Evolutionary conservation across 2,888 invertebrate species (phyloP).

Genomic region (Tiliacea aurago): DNA sequence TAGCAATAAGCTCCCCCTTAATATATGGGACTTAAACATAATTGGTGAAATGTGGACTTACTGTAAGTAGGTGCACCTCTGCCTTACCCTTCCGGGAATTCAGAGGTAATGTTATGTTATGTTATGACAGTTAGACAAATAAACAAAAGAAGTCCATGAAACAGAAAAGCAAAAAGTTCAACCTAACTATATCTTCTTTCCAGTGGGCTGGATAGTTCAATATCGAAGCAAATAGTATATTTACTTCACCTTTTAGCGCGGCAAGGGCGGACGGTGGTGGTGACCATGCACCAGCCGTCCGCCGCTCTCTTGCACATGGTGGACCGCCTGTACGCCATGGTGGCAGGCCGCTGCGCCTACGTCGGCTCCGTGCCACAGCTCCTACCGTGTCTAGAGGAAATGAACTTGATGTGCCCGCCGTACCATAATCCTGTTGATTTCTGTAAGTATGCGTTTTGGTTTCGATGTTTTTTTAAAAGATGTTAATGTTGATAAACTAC

Average conservation of each 20-base stretch:
- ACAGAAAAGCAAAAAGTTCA: conserved; percentile 23
- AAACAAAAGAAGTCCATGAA: background rate
- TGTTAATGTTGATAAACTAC: background rate
- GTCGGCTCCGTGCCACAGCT: conserved; percentile 94
- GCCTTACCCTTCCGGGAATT: too few species aligned
- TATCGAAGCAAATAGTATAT: conserved; percentile 95
- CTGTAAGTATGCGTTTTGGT: conserved; percentile 90
- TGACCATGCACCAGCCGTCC: conserved; percentile 98
- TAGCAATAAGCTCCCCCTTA: background rate
- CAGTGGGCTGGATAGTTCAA: conserved; percentile 89
- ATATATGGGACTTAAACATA: too few species aligned
- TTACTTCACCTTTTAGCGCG: conserved; percentile 95
- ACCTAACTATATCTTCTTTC: conserved; percentile 65
- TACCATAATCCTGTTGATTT: conserved; percentile 98
- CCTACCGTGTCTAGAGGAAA: conserved; percentile 93
- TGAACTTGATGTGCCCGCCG: conserved; percentile 94
- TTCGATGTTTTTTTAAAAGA: background rate
- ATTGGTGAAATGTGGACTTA: too few species aligned
- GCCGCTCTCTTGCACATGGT: conserved; percentile 96
- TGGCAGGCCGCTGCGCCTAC: conserved; percentile 94
- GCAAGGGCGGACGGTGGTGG: conserved; percentile 96
- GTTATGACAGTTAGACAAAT: background rate
- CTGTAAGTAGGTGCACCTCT: too few species aligned
- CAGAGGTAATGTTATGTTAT: background rate
- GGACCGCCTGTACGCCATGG: conserved; percentile 96